Conservation (phyloP, 53 echinoderm and acorn worm genomes). For the Patiria pectinifera region DNA sequence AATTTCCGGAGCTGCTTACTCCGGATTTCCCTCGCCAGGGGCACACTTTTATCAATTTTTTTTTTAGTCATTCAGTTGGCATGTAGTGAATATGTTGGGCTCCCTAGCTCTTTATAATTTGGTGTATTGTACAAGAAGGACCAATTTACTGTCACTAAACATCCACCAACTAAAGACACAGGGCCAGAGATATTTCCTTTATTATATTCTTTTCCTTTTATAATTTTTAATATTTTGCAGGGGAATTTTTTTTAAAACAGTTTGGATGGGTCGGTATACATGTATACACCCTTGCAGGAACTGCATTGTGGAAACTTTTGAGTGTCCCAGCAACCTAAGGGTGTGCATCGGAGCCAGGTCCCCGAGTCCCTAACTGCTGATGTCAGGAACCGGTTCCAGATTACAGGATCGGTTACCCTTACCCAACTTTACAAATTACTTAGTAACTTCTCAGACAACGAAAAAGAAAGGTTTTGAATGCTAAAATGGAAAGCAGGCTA, state of each 20-base stretch:
- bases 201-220: not conserved
- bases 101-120: not conserved
- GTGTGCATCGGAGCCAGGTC: not conserved
- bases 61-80: not conserved
- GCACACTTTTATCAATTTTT: not conserved
- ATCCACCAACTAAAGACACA: not conserved
- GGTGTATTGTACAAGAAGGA: not conserved
- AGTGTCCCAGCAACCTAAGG: not conserved
- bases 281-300: not conserved
- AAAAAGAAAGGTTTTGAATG: no score
- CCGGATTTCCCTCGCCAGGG: not conserved
- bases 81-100: not conserved
- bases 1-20: constrained; percentile 9
- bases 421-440: no score
- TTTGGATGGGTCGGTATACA: not conserved
- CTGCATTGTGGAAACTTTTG: not conserved
- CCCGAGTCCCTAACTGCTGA: no score
- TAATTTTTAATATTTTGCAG: not conserved
- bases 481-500: no score
- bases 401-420: no score
- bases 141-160: not conserved
- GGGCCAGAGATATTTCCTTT: not conserved
- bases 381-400: no score
- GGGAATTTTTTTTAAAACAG: not conserved
- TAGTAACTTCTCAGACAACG: no score